phyloP scores from a whole-genome alignment of 1,140 invertebrate genomes.

The Trichomalopsis sarcophagae region DNA sequence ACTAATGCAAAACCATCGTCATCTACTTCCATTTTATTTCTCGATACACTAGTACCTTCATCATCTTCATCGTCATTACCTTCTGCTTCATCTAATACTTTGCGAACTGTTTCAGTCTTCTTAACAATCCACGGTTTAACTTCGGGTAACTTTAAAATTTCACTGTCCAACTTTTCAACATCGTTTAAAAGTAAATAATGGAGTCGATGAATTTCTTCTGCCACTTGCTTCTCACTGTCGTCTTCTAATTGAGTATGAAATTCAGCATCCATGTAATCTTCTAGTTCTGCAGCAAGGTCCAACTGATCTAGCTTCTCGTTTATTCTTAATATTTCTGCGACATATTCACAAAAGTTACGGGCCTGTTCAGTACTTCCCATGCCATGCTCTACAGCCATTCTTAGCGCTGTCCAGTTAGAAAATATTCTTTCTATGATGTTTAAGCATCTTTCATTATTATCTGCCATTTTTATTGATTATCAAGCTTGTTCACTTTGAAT shows the following conservation, averaged over 20 bases:
- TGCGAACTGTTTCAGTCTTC: background rate
- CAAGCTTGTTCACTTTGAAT: background rate
- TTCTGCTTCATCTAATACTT: background rate
- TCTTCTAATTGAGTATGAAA: constrained; percentile 65
- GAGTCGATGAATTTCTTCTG: constrained; percentile 61
- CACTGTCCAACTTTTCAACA: constrained; percentile 46
- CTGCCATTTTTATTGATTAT: constrained; percentile 16
- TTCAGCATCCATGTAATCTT: constrained; percentile 63
- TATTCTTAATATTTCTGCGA: constrained; percentile 60
- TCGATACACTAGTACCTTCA: constrained; percentile 39
- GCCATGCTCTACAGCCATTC: constrained; percentile 65
- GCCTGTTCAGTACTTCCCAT: constrained; percentile 60
- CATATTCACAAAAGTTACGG: constrained; percentile 58
- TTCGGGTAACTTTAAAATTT: constrained; percentile 59
- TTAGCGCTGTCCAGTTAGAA: constrained; percentile 68
- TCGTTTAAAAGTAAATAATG: constrained; percentile 57
- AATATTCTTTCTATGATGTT: constrained; percentile 60
- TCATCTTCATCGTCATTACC: constrained; percentile 40
- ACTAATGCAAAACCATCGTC: constrained; percentile 61
- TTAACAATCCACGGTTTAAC: constrained; percentile 60
- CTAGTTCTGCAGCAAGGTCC: constrained; percentile 55
- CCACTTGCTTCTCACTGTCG: constrained; percentile 61
- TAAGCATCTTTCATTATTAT: background rate
- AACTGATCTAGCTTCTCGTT: constrained; percentile 54
- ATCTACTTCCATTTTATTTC: constrained; percentile 49